Evolutionary conservation across 2,888 invertebrate species (phyloP), one percentile per base, ranked within the genome.

Genomic region (Allacma fusca): DNA sequence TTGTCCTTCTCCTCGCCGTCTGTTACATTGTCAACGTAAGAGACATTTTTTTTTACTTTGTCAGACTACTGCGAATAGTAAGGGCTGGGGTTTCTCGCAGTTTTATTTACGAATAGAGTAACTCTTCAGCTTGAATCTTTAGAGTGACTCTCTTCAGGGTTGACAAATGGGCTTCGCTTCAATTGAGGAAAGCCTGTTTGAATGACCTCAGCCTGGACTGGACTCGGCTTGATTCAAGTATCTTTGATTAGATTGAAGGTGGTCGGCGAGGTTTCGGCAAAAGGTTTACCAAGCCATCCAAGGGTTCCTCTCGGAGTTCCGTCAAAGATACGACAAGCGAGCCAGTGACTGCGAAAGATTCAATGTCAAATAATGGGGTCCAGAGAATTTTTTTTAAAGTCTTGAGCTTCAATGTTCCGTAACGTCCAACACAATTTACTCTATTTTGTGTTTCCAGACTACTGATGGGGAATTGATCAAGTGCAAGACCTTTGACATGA

Each of bases 401-500:
- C 5, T 28, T 69, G 4, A 13, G 34, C 16, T 43, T 34, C 21
- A 12, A n/a, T n/a, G 21, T n/a, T 43, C 40, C 34, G 2, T 70
- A 57, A 23, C 29, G 26, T n/a, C n/a, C n/a, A n/a, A 57, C 19
- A 23, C 24, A 50, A 71, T 50, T 50, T 34, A n/a, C 12, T 71
- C 21, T 50, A n/a, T 57, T 24, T 50, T 23, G 4, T 24, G 9
- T 62, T 62, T 62, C 4, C 24, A 62, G 62, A 62, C 21, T 23
- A n/a, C 62, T 5, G 24, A 62, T 23, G 50, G 13, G 64, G 57
- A 77, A 0, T 21, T 68, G 12, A 76, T 44, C 40, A 68, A 78
- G 72, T 82, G 82, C 65, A 69, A 76, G 12, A 80, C 81, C 0
- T 78, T 82, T 9, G 77, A 82, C 29, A 57, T 82, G 13, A 76